Conservation (phyloP, 2,888 invertebrate species). For the Brachylomia viminalis region DNA sequence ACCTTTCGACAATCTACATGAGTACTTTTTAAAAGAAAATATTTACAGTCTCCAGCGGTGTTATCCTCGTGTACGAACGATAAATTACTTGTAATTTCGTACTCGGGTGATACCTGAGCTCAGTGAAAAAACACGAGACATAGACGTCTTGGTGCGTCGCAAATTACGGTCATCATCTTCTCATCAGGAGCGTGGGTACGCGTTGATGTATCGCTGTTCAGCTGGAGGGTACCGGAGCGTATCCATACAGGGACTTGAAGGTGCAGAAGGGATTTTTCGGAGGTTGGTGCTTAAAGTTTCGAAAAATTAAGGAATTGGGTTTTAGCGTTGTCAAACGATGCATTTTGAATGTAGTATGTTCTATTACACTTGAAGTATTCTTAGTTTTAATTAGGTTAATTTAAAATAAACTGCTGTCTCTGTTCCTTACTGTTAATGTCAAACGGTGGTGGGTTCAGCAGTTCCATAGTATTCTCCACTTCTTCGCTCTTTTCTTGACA, state of each 20-base stretch:
- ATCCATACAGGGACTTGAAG: constrained; percentile 51
- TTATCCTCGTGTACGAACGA: constrained; percentile 83
- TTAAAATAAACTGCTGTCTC: too few species aligned
- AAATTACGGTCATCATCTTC: constrained; percentile 91
- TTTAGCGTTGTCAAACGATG: not conserved
- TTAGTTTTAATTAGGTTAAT: too few species aligned
- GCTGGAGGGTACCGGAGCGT: constrained; percentile 75
- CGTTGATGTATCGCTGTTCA: constrained; percentile 87
- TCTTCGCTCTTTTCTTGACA: too few species aligned
- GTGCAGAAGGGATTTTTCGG: constrained; percentile 19
- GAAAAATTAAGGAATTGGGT: not conserved
- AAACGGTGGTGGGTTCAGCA: too few species aligned
- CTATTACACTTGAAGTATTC: too few species aligned
- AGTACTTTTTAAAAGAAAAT: constrained; percentile 70
- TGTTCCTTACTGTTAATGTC: too few species aligned
- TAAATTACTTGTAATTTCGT: constrained; percentile 90
- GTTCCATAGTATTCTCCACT: too few species aligned
- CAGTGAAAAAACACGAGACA: constrained; percentile 90
- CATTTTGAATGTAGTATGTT: too few species aligned
- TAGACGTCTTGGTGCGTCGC: constrained; percentile 91
- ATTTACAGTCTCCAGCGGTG: constrained; percentile 74
- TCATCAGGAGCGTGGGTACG: constrained; percentile 89
- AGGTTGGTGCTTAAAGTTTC: not conserved
- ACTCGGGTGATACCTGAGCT: constrained; percentile 89
- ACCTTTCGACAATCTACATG: constrained; percentile 70